These are phyloP conservation scores for Hexactinellida sp. DNA, from an alignment of 37 sponge, comb jelly and placozoan genomes.

Conservation along the genomic window DNA sequence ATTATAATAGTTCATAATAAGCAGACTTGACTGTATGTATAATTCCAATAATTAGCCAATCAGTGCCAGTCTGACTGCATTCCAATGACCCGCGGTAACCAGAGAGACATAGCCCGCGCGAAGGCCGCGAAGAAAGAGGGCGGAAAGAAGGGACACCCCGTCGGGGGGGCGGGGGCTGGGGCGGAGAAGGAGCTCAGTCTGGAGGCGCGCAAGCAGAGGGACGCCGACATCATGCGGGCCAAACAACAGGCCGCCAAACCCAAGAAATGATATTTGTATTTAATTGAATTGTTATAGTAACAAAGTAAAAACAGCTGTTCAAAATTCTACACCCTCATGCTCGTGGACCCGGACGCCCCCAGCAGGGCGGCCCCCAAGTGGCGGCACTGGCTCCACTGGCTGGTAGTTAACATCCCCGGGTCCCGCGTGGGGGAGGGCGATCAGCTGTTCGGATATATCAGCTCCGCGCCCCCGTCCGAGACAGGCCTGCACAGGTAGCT, in stretches of 20 bases:
- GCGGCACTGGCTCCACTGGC: slow-evolving; percentile 73
- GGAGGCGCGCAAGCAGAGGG: slow-evolving; percentile 21
- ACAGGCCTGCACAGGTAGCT: slow-evolving; percentile 67
- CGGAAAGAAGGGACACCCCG: background rate
- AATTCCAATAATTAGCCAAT: background rate
- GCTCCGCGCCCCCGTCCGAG: slow-evolving; percentile 62
- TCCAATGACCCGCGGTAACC: slow-evolving; percentile 32
- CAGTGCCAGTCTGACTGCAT: background rate
- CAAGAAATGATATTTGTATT: background rate
- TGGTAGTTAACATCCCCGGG: slow-evolving; percentile 66
- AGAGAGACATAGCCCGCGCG: slow-evolving; percentile 32
- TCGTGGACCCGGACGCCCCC: slow-evolving; percentile 84
- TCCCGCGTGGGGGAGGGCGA: slow-evolving; percentile 41
- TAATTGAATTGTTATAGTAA: background rate
- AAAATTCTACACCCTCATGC: slow-evolving; percentile 35
- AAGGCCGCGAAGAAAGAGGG: slow-evolving; percentile 29
- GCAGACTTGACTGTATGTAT: no score
- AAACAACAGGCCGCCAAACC: slow-evolving; percentile 25
- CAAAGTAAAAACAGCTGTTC: background rate
- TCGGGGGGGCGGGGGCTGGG: background rate
- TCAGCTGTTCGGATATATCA: slow-evolving; percentile 38
- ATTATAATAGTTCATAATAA: no score
- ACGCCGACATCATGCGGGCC: slow-evolving; percentile 28
- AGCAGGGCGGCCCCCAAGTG: slow-evolving; percentile 49
- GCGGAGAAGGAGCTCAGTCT: slow-evolving; percentile 29